These are phyloP conservation scores for Orbicella faveolata DNA, from an alignment of 64 coral and sea anemone species.

Conservation along the genomic window DNA sequence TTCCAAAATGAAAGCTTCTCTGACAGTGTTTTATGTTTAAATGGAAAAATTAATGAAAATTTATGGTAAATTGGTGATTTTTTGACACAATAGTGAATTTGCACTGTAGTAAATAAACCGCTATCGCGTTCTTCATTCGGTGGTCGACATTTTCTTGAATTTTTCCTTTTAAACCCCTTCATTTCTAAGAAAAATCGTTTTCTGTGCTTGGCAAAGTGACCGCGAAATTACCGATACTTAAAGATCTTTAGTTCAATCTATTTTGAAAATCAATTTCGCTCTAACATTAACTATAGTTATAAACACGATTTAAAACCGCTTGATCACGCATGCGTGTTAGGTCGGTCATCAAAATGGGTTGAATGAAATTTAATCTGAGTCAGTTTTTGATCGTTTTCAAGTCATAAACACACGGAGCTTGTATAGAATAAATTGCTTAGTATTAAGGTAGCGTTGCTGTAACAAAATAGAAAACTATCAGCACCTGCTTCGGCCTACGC, in stretches of 20 bases:
- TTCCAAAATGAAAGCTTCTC: not conserved
- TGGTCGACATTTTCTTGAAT: not conserved
- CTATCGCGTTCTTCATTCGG: not conserved
- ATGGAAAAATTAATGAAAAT: conserved; percentile 20
- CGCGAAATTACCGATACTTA: not conserved
- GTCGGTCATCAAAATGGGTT: not conserved
- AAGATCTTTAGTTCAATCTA: not conserved
- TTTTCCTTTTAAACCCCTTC: not conserved
- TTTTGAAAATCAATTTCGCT: conserved; percentile 8
- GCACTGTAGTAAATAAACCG: not conserved
- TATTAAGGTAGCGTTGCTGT: not conserved
- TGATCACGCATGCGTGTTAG: not conserved
- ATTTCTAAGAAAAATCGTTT: not conserved
- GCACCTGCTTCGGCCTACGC: not conserved
- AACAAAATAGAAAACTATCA: not conserved
- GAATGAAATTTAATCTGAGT: not conserved
- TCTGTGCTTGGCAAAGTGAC: not conserved
- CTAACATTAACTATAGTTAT: not conserved
- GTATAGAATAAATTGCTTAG: not conserved
- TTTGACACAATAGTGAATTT: conserved; percentile 5
- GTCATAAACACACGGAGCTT: too few species aligned
- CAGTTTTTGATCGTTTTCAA: not conserved
- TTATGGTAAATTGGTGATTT: not conserved
- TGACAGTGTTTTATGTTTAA: conserved; percentile 7
- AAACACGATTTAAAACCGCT: not conserved